phyloP scores from a whole-genome alignment of 1,140 invertebrate genomes.

The Hylaeus volcanicus region DNA sequence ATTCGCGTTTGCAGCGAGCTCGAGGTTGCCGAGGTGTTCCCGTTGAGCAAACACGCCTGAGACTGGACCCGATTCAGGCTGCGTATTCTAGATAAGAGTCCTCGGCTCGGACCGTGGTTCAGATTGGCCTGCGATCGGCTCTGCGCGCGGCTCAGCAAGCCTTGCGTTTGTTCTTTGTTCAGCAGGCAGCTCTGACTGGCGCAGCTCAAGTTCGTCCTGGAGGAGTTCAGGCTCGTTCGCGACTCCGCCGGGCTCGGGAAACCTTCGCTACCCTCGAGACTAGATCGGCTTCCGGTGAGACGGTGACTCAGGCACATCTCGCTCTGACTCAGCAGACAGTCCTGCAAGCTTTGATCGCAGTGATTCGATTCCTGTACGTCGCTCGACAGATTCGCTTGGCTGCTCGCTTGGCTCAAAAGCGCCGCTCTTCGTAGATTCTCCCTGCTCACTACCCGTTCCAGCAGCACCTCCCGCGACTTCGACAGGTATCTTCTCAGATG shows the following conservation, averaged over 20 bases:
- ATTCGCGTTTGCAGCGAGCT: slow-evolving; percentile 24
- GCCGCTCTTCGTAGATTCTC: slow-evolving; percentile 79
- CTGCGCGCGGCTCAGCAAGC: slow-evolving; percentile 73
- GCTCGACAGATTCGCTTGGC: slow-evolving; percentile 69
- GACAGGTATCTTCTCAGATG: slow-evolving; percentile 81
- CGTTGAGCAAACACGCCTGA: slow-evolving; percentile 73
- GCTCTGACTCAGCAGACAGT: slow-evolving; percentile 78
- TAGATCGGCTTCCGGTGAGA: slow-evolving; percentile 69
- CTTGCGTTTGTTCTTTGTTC: slow-evolving; percentile 78
- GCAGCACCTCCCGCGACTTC: slow-evolving; percentile 82
- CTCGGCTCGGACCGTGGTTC: slow-evolving; percentile 68
- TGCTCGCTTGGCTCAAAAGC: slow-evolving; percentile 77
- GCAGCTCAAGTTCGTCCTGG: slow-evolving; percentile 71
- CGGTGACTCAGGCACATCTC: slow-evolving; percentile 80
- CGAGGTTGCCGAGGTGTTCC: slow-evolving; percentile 35
- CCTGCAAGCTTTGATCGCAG: slow-evolving; percentile 51
- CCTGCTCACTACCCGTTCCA: slow-evolving; percentile 81
- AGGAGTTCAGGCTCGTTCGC: slow-evolving; percentile 72
- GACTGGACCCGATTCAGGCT: slow-evolving; percentile 75
- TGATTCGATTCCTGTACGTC: slow-evolving; percentile 63
- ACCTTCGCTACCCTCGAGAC: slow-evolving; percentile 77
- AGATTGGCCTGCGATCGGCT: slow-evolving; percentile 77
- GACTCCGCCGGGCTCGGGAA: slow-evolving; percentile 74
- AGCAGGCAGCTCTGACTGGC: slow-evolving; percentile 76
- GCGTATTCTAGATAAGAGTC: slow-evolving; percentile 73